Evolutionary conservation across 2,888 invertebrate species (phyloP), one percentile per base, ranked within the genome.

Genomic region (Ochropleura leucogaster): DNA sequence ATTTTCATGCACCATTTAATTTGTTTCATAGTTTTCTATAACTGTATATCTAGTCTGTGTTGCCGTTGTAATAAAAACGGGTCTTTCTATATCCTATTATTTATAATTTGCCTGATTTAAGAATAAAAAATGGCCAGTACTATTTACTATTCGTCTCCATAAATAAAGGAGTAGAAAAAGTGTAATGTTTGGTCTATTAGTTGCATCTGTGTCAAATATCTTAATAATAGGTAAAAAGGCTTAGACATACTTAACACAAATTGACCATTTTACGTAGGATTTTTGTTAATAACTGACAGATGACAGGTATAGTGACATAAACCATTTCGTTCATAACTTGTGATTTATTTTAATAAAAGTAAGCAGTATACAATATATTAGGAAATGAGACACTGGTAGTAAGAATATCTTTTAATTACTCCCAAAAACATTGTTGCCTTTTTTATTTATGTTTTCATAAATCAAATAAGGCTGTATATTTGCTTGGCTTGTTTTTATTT

Each of bases 381-480:
- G 16, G 51, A 70, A 67, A 30, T 59, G 53, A 65, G 68, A 71
- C 67, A 71, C 70, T 51, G 80, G 60, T 49, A 42, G 5, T 66
- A n/a, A 51, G 8, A 51, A 46, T 5, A 0, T 51, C 18, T 64
- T 60, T 68, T 55, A 30, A 42, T 18, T 42, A 44, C 57, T 47
- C 59, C 1, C 9, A 30, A 42, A 47, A 60, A 57, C 30, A 51
- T 66, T 42, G 51, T 68, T 42, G 81, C 80, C 88, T 89, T 89
- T 83, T 89, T 88, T 77, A 82, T 88, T 89, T 89, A 89, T 89
- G 87, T 74, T 62, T n/a, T 59, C 78, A 89, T 89, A 89, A 89
- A 89, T 85, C 42, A 79, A 87, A 78, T 77, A 89, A 89, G 89
- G 82, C 73, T 60, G 4, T 72, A 49, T 8, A 55, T 59, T 73